phyloP scores from a whole-genome alignment of 2,888 invertebrate genomes.

The Acanthococcus lagerstroemiae region DNA sequence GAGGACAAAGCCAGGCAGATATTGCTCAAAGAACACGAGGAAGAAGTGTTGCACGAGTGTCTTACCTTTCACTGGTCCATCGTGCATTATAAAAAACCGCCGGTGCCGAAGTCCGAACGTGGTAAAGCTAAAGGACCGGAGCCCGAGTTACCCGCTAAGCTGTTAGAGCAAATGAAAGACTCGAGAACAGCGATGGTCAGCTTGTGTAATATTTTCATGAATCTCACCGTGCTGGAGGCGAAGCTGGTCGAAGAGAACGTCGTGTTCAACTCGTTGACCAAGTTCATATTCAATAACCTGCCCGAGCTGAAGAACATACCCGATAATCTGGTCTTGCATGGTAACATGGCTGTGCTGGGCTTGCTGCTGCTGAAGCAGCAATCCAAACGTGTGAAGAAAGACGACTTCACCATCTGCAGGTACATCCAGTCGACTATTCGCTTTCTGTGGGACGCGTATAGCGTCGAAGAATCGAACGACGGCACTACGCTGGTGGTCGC shows the following conservation, averaged over 20 bases:
- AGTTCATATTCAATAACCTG: constrained; percentile 73
- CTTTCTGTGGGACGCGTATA: constrained; percentile 87
- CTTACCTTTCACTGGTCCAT: constrained; percentile 77
- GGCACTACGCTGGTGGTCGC: constrained; percentile 71
- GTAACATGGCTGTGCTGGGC: constrained; percentile 73
- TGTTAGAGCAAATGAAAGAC: constrained; percentile 72
- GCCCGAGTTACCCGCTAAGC: constrained; percentile 60
- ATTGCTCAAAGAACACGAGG: constrained; percentile 64
- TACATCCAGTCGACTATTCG: constrained; percentile 81
- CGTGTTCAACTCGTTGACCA: constrained; percentile 66
- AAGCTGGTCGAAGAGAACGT: constrained; percentile 68
- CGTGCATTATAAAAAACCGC: constrained; percentile 73
- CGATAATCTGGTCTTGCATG: constrained; percentile 74
- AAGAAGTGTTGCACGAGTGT: constrained; percentile 68
- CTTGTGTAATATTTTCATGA: constrained; percentile 85
- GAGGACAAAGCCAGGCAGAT: constrained; percentile 79
- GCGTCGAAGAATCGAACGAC: constrained; percentile 77
- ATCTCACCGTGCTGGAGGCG: constrained; percentile 77
- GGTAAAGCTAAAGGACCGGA: constrained; percentile 62
- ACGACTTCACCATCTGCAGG: constrained; percentile 78
- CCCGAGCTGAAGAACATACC: constrained; percentile 73
- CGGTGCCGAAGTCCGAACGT: constrained; percentile 68
- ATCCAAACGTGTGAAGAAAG: constrained; percentile 70
- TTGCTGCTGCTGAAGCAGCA: constrained; percentile 73
- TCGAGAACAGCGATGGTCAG: constrained; percentile 76